Evolutionary conservation across 2,797 vertebrate species (phyloP), one percentile per base, ranked within the genome.

Genomic region (Coregonus sp.): DNA sequence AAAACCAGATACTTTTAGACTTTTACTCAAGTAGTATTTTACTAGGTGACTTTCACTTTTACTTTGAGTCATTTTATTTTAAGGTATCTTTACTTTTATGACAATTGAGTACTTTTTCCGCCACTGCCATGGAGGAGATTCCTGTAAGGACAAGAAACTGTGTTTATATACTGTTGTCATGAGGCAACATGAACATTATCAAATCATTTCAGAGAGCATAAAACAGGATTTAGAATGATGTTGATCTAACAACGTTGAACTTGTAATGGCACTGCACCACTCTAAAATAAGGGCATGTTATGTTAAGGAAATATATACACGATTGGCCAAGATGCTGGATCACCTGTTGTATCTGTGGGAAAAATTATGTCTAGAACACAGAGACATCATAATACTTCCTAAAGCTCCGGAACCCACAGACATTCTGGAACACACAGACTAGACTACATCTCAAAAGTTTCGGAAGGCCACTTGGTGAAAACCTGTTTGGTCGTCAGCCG

Each of bases 401-500:
- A 79, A 78, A 86, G 84, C 83, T 78, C 66, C 76, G 65, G 69
- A 79, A 82, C 75, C 78, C 74, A n/a, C 16, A 56, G 15, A 56
- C 4, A 56, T 18, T 56, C 54, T n/a, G 18, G 54, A 52, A 37
- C 67, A 69, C 67, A 69, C 7, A 18, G 67, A 33, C n/a, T 56
- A n/a, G n/a, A 56, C 35, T 51, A 7, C 18, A 25, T 29, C 25
- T 14, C 51, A 15, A 29, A 25, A 51, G 40, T 29, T 37, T 29
- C 66, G 4, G 72, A 79, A 81, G 75, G 77, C 73, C 72, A 73
- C 70, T 74, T 83, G 81, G 82, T 78, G 77, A 81, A 75, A 74
- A 77, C 73, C 67, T 81, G 75, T 77, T 74, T 65, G 25, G 77
- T 81, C 83, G 82, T 88, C 82, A 84, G 77, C 40, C 56, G 85